Percentiles rank a stretch among this genome's conserved stretches.
Evolutionary conservation across 2,888 invertebrate species (phyloP).

Genomic region (Drosophila glabriapex): DNA sequence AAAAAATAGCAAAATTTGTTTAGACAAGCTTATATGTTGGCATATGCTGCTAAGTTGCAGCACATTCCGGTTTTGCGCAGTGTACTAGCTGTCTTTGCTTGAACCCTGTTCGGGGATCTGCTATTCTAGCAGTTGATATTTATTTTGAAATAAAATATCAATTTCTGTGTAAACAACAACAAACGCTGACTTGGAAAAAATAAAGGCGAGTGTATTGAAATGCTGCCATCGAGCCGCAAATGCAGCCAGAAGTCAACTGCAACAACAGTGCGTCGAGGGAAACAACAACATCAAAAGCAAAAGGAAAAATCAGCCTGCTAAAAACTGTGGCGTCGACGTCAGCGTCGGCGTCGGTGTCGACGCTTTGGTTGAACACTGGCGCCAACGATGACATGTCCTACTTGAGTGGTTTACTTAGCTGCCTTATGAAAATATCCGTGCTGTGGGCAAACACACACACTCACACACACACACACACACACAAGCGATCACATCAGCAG

Average conservation of each 20-base stretch:
- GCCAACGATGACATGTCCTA: conserved; percentile 84
- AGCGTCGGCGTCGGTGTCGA: conserved; percentile 41
- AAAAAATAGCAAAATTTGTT: not conserved
- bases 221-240: conserved; percentile 14
- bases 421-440: conserved; percentile 83
- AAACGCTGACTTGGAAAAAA: conserved; percentile 38
- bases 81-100: conserved; percentile 4
- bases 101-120: conserved; percentile 19
- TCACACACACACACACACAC: conserved; percentile 9
- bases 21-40: not conserved
- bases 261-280: conserved; percentile 35
- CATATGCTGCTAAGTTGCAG: not conserved
- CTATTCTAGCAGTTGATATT: conserved; percentile 41
- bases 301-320: conserved; percentile 14
- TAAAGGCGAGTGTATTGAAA: conserved; percentile 4
- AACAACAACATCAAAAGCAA: conserved; percentile 58
- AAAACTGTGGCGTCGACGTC: conserved; percentile 13
- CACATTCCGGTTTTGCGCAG: conserved; percentile 5
- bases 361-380: conserved; percentile 69
- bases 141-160: conserved; percentile 85
- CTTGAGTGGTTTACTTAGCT: conserved; percentile 84
- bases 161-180: conserved; percentile 84
- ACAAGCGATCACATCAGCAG: conserved; percentile 15
- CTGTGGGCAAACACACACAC: conserved; percentile 67
- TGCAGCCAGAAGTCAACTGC: conserved; percentile 54